Conservation (phyloP, 2,797 vertebrate species). For the Gouania willdenowi region DNA sequence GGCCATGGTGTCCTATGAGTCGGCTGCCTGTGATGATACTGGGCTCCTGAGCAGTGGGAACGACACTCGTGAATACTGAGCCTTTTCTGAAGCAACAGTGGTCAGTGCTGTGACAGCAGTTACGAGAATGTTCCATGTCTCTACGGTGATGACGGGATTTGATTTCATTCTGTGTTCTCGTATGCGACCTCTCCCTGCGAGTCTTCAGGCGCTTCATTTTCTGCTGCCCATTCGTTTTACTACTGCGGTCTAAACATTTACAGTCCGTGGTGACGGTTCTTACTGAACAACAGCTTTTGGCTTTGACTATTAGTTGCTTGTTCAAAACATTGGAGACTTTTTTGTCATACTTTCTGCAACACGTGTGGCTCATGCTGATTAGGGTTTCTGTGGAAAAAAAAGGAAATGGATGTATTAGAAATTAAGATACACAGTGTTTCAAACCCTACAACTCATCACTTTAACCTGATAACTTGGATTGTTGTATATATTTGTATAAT, state of each 20-base stretch:
- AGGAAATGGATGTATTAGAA: too few species aligned
- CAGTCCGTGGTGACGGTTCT: conserved; percentile 3
- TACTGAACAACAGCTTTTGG: conserved; percentile 7
- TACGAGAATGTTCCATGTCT: conserved; percentile 19
- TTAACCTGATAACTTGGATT: too few species aligned
- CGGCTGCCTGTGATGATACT: conserved; percentile 84
- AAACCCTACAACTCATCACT: too few species aligned
- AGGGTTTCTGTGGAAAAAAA: conserved; percentile 17
- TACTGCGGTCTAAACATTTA: conserved; percentile 4
- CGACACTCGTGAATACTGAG: conserved; percentile 20
- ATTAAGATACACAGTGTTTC: too few species aligned
- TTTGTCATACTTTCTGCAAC: conserved; percentile 22
- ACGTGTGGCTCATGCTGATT: conserved; percentile 35
- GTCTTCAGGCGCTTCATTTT: conserved; percentile 70
- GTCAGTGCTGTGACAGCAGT: conserved; percentile 25
- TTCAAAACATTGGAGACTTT: conserved; percentile 31
- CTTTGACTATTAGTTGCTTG: conserved; percentile 22
- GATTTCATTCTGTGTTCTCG: conserved; percentile 29
- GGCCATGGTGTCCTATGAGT: conserved; percentile 80
- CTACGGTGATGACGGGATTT: conserved; percentile 26
- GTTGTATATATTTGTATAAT: too few species aligned
- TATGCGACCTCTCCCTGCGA: conserved; percentile 65
- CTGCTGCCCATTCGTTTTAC: conserved; percentile 12
- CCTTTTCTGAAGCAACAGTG: conserved; percentile 27
- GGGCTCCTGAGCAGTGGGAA: conserved; percentile 44